A percentile compares a stretch with the other conserved stretches of the same genome.
Conservation (phyloP, 1,140 invertebrate species). For the Drosophila pectinifera region DNA sequence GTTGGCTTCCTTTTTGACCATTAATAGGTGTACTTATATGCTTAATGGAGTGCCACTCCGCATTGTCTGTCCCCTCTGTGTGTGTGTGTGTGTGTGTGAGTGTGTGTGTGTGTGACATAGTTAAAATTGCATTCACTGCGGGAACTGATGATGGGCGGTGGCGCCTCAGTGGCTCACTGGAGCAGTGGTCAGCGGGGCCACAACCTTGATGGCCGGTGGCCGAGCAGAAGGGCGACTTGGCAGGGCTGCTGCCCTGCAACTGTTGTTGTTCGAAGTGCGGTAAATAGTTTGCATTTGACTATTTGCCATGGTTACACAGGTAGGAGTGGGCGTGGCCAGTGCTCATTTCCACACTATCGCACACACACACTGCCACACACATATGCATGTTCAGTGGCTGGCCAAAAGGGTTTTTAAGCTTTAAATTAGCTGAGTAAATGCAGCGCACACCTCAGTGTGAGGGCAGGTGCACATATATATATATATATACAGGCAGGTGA, state of each 20-base stretch:
- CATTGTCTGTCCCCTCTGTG: slow-evolving; percentile 34
- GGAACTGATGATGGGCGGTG: slow-evolving; percentile 22
- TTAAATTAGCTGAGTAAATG: slow-evolving; percentile 71
- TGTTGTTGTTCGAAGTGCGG: slow-evolving; percentile 79
- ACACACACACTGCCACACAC: too few species aligned
- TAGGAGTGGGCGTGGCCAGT: slow-evolving; percentile 28
- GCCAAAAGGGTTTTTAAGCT: slow-evolving; percentile 34
- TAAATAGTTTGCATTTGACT: slow-evolving; percentile 76
- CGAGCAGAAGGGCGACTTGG: slow-evolving; percentile 21
- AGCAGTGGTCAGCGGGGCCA: not conserved
- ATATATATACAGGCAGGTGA: not conserved
- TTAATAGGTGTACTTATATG: slow-evolving; percentile 83
- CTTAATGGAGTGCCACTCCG: slow-evolving; percentile 81
- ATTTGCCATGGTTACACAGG: slow-evolving; percentile 50
- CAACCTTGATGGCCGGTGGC: too few species aligned
- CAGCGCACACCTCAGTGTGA: slow-evolving; percentile 2
- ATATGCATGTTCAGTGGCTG: slow-evolving; percentile 13
- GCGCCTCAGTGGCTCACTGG: slow-evolving; percentile 10
- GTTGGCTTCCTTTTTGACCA: slow-evolving; percentile 76
- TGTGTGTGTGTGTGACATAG: slow-evolving; percentile 51
- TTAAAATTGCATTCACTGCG: slow-evolving; percentile 65
- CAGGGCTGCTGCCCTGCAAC: slow-evolving; percentile 42
- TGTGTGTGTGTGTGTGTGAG: slow-evolving; percentile 5
- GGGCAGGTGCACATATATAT: not conserved
- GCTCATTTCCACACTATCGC: slow-evolving; percentile 15